Evolutionary conservation across 2,113 vertebrate genomes (phyloP).

Genomic region (Oriolus oriolus): DNA sequence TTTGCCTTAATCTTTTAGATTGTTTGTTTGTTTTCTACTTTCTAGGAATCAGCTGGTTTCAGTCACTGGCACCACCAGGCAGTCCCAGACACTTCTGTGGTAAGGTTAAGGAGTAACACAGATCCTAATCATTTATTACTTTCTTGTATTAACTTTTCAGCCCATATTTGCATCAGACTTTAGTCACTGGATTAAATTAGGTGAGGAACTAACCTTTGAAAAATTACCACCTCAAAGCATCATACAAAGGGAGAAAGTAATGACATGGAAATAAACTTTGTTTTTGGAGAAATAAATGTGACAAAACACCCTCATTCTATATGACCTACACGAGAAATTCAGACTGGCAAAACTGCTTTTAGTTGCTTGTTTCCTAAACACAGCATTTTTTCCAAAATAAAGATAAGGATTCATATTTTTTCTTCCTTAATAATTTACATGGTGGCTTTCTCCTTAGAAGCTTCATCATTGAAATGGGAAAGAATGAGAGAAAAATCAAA

Average conservation of each 20-base stretch:
- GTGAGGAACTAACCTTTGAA: not conserved
- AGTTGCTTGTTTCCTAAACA: not conserved
- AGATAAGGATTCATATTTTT: not conserved
- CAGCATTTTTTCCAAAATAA: not conserved
- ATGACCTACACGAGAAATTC: not conserved
- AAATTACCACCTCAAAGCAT: not conserved
- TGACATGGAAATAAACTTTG: not conserved
- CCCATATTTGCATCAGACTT: not conserved
- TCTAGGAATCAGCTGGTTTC: not conserved
- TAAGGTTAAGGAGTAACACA: not conserved
- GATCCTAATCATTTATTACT: not conserved
- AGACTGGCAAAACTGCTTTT: not conserved
- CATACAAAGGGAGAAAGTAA: not conserved
- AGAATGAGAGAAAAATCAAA: slow-evolving; percentile 3
- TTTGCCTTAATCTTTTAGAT: accelerated
- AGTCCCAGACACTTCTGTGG: not conserved
- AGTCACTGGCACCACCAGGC: not conserved
- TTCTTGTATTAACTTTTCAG: not conserved
- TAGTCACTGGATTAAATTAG: not conserved
- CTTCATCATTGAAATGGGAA: not conserved
- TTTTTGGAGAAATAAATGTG: not conserved
- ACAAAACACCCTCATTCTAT: not conserved
- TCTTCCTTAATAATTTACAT: not conserved
- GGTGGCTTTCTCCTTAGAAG: not conserved
- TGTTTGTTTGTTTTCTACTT: not conserved